Conservation (phyloP, 2,797 vertebrate species). For the Cuculus canorus region DNA sequence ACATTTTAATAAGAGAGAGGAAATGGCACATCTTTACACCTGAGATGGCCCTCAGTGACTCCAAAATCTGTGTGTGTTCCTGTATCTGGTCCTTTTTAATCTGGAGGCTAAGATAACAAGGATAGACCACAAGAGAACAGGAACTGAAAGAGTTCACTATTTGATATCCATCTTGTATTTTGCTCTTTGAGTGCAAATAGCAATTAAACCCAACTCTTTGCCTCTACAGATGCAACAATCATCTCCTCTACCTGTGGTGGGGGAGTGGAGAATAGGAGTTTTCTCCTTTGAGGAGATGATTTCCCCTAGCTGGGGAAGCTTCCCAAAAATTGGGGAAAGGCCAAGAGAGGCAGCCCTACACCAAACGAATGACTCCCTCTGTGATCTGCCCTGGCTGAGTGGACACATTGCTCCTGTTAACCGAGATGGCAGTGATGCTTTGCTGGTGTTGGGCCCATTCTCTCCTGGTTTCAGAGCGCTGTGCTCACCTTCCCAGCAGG, state of each 20-base stretch:
- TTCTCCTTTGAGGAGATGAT: background rate
- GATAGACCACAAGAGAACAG: background rate
- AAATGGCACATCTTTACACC: background rate
- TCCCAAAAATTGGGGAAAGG: background rate
- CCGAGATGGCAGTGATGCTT: background rate
- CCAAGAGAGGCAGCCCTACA: background rate
- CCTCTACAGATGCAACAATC: background rate
- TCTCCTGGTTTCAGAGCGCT: background rate
- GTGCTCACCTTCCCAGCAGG: background rate
- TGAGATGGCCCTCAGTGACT: background rate
- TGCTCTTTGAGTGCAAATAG: background rate
- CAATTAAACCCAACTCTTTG: background rate
- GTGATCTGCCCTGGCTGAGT: rapidly evolving
- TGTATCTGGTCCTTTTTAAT: background rate
- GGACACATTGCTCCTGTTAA: rapidly evolving
- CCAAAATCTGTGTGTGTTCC: background rate
- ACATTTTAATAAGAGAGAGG: background rate
- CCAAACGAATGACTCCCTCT: rapidly evolving
- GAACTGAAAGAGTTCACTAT: background rate
- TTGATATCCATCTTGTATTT: background rate
- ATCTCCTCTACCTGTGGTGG: background rate
- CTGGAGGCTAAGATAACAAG: background rate
- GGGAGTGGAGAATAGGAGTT: background rate
- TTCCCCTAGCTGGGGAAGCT: background rate
- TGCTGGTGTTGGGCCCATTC: background rate